A percentile compares a stretch with the other conserved stretches of the same genome.
phyloP scores from a whole-genome alignment of 2,797 vertebrate genomes.

The Artibeus jamaicensis region DNA sequence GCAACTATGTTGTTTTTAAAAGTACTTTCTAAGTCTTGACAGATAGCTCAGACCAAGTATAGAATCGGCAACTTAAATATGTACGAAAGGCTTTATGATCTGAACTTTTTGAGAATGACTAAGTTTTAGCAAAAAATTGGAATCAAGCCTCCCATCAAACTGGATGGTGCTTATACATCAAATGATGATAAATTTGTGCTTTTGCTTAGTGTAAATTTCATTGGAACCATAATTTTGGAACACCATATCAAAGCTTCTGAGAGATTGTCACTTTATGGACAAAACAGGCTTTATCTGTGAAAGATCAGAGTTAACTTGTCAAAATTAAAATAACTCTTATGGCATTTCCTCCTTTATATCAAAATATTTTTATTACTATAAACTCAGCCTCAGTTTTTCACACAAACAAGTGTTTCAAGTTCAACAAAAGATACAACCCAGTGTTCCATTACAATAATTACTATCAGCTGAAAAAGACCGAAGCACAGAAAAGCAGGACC shows the following conservation, averaged over 20 bases:
- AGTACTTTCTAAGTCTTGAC: not conserved
- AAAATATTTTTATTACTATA: slow-evolving; percentile 44
- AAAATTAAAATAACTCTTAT: slow-evolving; percentile 16
- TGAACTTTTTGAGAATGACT: slow-evolving; percentile 15
- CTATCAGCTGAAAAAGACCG: not conserved
- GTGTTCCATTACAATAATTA: not conserved
- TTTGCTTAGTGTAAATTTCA: not conserved
- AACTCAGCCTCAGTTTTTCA: slow-evolving; percentile 15
- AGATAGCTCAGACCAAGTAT: not conserved
- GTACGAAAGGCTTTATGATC: not conserved
- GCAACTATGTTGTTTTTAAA: slow-evolving; percentile 40
- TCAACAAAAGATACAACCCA: slow-evolving; percentile 7
- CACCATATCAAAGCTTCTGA: not conserved
- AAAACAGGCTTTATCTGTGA: slow-evolving; percentile 39
- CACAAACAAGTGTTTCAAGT: not conserved
- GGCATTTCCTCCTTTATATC: not conserved
- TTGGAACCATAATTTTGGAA: slow-evolving; percentile 17
- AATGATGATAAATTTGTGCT: slow-evolving; percentile 25
- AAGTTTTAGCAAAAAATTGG: slow-evolving; percentile 9
- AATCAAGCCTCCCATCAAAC: slow-evolving; percentile 9
- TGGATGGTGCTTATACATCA: not conserved
- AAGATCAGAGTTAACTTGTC: slow-evolving; percentile 19
- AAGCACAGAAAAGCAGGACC: not conserved
- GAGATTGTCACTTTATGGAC: not conserved
- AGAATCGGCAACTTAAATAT: slow-evolving; percentile 34